Evolutionary conservation across 2,113 vertebrate species (phyloP).

Genomic region (Elachura formosa): DNA sequence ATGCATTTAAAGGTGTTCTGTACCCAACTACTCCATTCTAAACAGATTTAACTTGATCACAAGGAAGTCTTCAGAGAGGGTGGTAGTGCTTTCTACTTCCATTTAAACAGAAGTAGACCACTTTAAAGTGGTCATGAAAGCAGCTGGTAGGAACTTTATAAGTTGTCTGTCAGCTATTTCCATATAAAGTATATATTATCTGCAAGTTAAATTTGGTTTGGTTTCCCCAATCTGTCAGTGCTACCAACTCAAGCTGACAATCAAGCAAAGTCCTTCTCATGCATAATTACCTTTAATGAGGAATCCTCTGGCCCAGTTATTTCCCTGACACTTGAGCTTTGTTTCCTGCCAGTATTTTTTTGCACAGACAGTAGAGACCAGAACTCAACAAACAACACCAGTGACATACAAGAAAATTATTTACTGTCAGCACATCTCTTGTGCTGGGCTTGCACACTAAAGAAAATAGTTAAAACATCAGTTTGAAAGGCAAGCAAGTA

Average conservation of each 20-base stretch:
- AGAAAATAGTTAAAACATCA: background rate
- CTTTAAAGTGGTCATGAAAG: background rate
- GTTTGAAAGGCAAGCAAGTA: background rate
- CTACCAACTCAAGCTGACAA: background rate
- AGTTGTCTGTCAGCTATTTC: background rate
- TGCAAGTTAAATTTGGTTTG: constrained; percentile 13
- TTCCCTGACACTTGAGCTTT: background rate
- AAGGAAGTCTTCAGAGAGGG: background rate
- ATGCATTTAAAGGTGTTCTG: background rate
- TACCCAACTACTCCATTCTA: fast-evolving
- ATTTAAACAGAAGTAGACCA: too few relatives aligned
- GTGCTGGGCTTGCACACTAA: background rate
- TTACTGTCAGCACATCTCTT: background rate
- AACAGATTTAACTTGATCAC: background rate
- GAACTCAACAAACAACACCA: background rate
- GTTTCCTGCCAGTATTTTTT: background rate
- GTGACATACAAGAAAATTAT: background rate
- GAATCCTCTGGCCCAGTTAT: background rate
- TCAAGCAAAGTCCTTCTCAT: background rate
- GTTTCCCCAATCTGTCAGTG: background rate
- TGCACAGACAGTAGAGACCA: background rate
- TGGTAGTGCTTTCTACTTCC: background rate
- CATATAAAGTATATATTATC: background rate
- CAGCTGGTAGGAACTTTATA: background rate
- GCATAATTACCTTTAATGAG: background rate